A percentile compares a stretch with the other conserved stretches of the same genome.
These are phyloP conservation scores for Danio kyathit DNA, from an alignment of 2,797 vertebrate genomes.

Conservation along the genomic window DNA sequence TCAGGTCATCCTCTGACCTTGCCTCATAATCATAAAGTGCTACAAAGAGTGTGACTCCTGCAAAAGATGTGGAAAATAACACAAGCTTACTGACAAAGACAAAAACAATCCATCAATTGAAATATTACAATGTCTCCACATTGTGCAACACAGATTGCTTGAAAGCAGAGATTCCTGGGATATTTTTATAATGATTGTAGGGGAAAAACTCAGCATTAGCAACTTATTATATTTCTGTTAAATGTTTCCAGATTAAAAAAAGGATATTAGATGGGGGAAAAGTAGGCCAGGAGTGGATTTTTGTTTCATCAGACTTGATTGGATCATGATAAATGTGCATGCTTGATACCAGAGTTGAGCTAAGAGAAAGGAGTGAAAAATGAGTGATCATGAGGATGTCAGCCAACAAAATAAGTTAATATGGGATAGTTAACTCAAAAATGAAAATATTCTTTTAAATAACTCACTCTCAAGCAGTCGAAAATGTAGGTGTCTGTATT, in stretches of 20 bases:
- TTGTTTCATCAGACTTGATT: neutral
- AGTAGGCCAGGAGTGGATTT: neutral
- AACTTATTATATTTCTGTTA: neutral
- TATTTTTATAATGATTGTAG: neutral
- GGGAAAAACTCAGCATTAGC: neutral
- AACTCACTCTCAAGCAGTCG: too few species aligned
- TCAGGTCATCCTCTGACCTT: conserved; percentile 98
- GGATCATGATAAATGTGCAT: neutral
- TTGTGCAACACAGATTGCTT: neutral
- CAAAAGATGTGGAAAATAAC: conserved; percentile 23
- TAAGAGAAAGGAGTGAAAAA: neutral
- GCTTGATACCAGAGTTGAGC: neutral
- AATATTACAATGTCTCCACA: neutral
- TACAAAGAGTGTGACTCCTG: conserved; percentile 98
- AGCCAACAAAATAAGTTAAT: neutral
- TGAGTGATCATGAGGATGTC: neutral
- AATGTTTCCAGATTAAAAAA: neutral
- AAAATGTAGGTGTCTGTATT: too few species aligned
- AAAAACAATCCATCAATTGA: neutral
- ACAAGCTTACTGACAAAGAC: conserved; percentile 16
- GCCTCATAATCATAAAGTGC: conserved; percentile 99
- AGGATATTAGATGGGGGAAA: neutral
- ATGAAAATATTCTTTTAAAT: too few species aligned
- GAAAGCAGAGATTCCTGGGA: neutral
- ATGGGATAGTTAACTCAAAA: too few species aligned